Evolutionary conservation across 2,888 invertebrate species (phyloP), one percentile per base, ranked within the genome.

Genomic region (Xanthorhoe spadicearia): DNA sequence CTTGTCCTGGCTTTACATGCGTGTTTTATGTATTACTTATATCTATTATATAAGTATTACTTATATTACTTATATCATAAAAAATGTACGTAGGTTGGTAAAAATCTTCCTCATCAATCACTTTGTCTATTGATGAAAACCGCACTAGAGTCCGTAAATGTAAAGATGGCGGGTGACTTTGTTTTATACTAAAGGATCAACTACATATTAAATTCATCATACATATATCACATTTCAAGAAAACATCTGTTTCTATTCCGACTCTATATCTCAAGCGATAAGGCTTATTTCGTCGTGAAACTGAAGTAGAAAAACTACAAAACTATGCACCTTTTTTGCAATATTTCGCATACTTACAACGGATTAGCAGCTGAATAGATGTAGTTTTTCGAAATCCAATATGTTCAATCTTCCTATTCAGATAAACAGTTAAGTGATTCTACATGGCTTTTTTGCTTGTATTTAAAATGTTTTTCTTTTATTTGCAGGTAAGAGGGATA

Each of bases 401-500:
- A 62, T 68, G 70, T 70, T 76, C 81, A 79, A 83, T 83, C 79
- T 76, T 48, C 72, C 74, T 68, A 78, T 76, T 60, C 61, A 65
- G 48, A 59, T 54, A 51, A 77, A 83, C 78, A 73, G 77, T 61
- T 77, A 82, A 83, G 78, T 76, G 79, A 82, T 82, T 81, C 79
- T 77, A 79, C 77, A 76, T 75, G 77, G 76, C 68, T 68, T 43
- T 43, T 43, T 28, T 38, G 19, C 56, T 43, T 65, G 64, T 66
- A 64, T 59, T 68, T 70, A 69, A 52, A 65, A 65, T 57, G 52
- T 71, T 72, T 77, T 77, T 81, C 74, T 72, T 79, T 77, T 79
- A 69, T 75, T 85, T 82, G 69, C 85, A 83, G 84, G 85, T 85
- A 85, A 83, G 76, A 77, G 72, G 73, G 72, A 70, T 68, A 68